phyloP scores from a whole-genome alignment of 2,113 vertebrate genomes.

The Hippolais icterina region DNA sequence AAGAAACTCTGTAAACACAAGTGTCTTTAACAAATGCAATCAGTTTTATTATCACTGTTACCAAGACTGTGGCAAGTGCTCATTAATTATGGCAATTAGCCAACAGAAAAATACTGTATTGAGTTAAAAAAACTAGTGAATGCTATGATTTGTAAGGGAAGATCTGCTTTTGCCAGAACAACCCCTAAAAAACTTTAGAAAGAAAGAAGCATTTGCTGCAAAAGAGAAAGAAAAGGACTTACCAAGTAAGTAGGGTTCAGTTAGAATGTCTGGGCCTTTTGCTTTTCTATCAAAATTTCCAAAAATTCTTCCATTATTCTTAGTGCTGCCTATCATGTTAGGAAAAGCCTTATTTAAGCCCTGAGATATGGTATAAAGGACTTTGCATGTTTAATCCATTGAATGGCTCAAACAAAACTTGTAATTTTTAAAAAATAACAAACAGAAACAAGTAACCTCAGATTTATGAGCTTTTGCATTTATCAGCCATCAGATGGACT shows the following conservation, averaged over 20 bases:
- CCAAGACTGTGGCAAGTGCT: not conserved
- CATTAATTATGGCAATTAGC: not conserved
- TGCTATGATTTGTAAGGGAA: slow-evolving; percentile 28
- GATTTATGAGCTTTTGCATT: not conserved
- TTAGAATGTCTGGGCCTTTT: not conserved
- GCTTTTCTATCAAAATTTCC: not conserved
- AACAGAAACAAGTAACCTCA: not conserved
- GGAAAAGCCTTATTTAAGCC: not conserved
- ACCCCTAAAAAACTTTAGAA: not conserved
- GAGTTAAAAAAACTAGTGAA: slow-evolving; percentile 39
- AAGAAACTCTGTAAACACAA: not conserved
- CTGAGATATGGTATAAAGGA: not conserved
- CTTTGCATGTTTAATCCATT: not conserved
- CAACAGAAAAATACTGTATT: slow-evolving; percentile 39
- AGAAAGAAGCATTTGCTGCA: not conserved
- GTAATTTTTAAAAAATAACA: not conserved
- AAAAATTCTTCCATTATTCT: not conserved
- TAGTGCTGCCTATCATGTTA: not conserved
- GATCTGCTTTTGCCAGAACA: slow-evolving; percentile 27
- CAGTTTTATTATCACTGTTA: not conserved
- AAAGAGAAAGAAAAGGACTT: not conserved
- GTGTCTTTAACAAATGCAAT: not conserved
- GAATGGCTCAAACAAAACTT: not conserved
- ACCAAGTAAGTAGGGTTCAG: not conserved
- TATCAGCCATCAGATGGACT: not conserved